Evolutionary conservation across 2,797 vertebrate species (phyloP).

Genomic region (Cephalopachus bancanus): DNA sequence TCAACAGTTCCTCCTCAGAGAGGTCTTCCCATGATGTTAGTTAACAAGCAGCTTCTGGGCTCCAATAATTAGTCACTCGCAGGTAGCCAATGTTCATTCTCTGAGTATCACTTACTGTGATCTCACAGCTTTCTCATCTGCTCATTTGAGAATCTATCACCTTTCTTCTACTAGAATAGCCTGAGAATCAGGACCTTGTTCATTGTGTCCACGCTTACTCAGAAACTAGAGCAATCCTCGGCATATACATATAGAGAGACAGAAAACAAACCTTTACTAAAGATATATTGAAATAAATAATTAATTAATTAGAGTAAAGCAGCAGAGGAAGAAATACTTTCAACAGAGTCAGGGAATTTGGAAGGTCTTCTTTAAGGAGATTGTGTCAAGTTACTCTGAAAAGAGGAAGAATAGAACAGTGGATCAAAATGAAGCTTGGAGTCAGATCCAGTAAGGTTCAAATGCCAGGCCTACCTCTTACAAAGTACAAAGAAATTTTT

Average conservation of each 20-base stretch:
- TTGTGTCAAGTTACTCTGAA: background rate
- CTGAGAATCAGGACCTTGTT: background rate
- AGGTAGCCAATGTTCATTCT: conserved; percentile 7
- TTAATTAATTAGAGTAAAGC: background rate
- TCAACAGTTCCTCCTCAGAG: background rate
- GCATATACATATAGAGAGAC: background rate
- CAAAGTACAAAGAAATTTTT: background rate
- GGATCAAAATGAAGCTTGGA: conserved; percentile 1
- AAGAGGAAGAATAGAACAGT: background rate
- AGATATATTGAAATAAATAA: conserved; percentile 37
- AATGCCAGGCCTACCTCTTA: background rate
- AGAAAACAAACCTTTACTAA: background rate
- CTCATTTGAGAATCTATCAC: background rate
- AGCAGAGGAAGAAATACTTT: background rate
- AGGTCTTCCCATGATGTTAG: background rate
- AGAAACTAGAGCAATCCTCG: conserved; percentile 16
- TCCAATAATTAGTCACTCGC: conserved; percentile 6
- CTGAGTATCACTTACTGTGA: background rate
- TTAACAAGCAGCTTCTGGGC: background rate
- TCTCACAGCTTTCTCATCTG: background rate
- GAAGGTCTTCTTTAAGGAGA: conserved; percentile 6
- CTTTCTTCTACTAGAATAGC: conserved; percentile 21
- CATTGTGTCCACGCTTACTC: background rate
- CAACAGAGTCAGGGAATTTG: background rate
- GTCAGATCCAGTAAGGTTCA: background rate